Evolutionary conservation across 2,888 invertebrate species (phyloP).

Genomic region (Ditylenchus weischeri): DNA sequence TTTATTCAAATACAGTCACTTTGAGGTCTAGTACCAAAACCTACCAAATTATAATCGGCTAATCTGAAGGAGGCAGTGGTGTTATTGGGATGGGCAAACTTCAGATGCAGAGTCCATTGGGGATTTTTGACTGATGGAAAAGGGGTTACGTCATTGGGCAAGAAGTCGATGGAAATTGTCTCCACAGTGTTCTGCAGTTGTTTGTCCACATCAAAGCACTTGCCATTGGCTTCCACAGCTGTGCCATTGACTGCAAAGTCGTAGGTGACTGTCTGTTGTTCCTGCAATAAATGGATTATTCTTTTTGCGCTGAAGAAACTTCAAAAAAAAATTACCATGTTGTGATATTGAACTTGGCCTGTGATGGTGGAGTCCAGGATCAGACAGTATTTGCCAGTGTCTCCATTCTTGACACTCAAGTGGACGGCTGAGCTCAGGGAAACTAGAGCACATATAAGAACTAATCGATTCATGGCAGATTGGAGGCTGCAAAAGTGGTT

Average conservation of each 20-base stretch:
- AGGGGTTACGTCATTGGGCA: slow-evolving; percentile 31
- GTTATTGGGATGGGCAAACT: slow-evolving; percentile 27
- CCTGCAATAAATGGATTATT: slow-evolving; percentile 9
- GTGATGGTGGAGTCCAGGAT: slow-evolving; percentile 40
- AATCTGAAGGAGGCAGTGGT: slow-evolving; percentile 15
- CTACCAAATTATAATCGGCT: slow-evolving; percentile 9
- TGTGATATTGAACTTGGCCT: slow-evolving; percentile 28
- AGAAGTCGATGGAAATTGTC: slow-evolving; percentile 39
- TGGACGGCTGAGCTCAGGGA: slow-evolving; percentile 5
- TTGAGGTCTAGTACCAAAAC: no score
- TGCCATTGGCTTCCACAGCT: slow-evolving; percentile 26
- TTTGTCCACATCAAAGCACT: slow-evolving; percentile 30
- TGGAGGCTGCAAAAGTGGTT: no score
- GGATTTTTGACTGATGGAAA: slow-evolving; percentile 19
- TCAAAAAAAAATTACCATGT: slow-evolving; percentile 19
- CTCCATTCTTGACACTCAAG: slow-evolving; percentile 8
- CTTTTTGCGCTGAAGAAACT: slow-evolving; percentile 25
- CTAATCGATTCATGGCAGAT: no score
- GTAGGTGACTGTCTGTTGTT: slow-evolving; percentile 35
- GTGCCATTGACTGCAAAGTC: slow-evolving; percentile 30
- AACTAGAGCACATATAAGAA: no score
- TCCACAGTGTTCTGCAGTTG: slow-evolving; percentile 31
- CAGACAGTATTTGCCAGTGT: slow-evolving; percentile 31
- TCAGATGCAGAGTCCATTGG: slow-evolving; percentile 36
- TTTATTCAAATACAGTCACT: no score